Base-by-base conservation (phyloP, 1,140 invertebrate species). In the Ylistrum balloti region DNA sequence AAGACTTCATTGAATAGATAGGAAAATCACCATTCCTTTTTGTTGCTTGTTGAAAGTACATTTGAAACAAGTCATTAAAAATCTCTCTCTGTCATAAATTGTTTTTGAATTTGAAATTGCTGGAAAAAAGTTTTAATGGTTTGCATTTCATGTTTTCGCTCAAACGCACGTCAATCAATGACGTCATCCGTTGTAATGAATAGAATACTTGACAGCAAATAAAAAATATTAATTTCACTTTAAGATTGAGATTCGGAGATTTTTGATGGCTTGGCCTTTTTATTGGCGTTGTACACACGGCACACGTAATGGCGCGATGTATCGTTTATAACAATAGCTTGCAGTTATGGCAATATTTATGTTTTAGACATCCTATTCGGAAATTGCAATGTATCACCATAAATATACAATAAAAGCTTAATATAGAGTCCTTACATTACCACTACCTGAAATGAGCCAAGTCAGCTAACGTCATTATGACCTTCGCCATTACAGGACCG, bases 321-420 rank as follows among this genome's bases (percentile, higher is more conserved):
- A 74, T 74, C 56, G 22, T 74, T 56, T 74, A 28, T 74, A 74
- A 74, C 56, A 74, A 74, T 28, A 74, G 56, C 56, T 74, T 74
- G 56, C 56, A 74, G 56, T n/a, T 74, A 74, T 74, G 56, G 56
- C 56, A 74, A 74, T 74, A 74, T 74, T 74, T 74, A 74, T 74
- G 56, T 74, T 74, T 74, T 74, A 74, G 56, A 74, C 56, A 74
- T 74, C 56, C 56, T 74, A 74, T n/a, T 74, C 15, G 56, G 56
- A 74, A 28, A 74, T 74, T 74, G 56, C 56, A 74, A 74, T 74
- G 56, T 74, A 74, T 74, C 56, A 74, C 56, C 56, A 74, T 74
- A 74, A 74, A 74, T 74, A 28, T 28, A 74, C 56, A 74, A 74
- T 74, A 74, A 74, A 74, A 2, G 56, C 56, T 74, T 74, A 74